phyloP scores from a whole-genome alignment of 2,888 invertebrate species.

The Busseola fusca region DNA sequence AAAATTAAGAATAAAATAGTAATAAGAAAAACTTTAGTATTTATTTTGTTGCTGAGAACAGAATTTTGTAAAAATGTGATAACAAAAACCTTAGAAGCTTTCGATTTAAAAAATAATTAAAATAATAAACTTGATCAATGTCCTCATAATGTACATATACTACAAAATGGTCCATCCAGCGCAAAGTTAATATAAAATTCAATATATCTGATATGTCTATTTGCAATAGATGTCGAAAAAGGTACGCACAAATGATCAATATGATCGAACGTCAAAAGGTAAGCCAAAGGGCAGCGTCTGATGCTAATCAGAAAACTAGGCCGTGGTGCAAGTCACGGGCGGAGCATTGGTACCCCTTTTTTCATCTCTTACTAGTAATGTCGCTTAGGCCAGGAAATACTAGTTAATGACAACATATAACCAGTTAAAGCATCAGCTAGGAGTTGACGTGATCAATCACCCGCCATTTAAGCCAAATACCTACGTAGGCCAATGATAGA shows the following conservation, averaged over 20 bases:
- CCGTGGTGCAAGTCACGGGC: slow-evolving; percentile 39
- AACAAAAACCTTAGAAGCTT: too few species aligned
- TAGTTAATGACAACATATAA: background rate
- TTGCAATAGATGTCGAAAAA: slow-evolving; percentile 58
- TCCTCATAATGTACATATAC: slow-evolving; percentile 3
- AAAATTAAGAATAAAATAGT: background rate
- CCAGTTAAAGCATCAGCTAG: background rate
- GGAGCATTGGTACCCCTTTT: background rate
- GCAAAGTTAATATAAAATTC: slow-evolving; percentile 51
- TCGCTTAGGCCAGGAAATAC: too few species aligned
- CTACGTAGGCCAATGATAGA: background rate
- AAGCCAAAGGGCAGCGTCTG: slow-evolving; percentile 71
- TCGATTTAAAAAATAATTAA: background rate
- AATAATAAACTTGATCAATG: background rate
- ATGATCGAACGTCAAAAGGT: slow-evolving; percentile 75
- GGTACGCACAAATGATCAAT: slow-evolving; percentile 62
- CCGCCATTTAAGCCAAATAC: background rate
- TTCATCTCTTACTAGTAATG: background rate
- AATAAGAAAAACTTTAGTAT: background rate
- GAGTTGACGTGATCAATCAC: background rate
- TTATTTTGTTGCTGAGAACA: background rate
- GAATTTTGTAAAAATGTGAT: background rate
- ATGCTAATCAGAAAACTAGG: slow-evolving; percentile 76
- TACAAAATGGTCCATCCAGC: slow-evolving; percentile 13
- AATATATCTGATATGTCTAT: slow-evolving; percentile 55